These are phyloP conservation scores for Macropus fuliginosus DNA, from an alignment of 2,797 vertebrate species.

Conservation along the genomic window DNA sequence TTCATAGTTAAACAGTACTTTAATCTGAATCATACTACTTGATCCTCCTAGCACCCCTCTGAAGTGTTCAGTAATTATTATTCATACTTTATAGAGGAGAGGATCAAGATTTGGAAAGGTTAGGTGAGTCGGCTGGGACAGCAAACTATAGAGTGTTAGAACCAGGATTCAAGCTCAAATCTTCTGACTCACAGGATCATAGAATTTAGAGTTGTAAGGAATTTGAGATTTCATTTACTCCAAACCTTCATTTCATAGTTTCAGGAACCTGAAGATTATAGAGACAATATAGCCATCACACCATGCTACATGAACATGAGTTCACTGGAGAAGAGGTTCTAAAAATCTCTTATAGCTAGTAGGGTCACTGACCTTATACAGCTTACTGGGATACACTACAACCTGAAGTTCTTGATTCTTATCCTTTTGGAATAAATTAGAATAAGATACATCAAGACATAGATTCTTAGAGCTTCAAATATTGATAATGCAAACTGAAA, in stretches of 20 bases:
- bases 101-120: not conserved
- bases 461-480: not conserved
- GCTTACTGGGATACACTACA: not conserved
- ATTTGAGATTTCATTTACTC: not conserved
- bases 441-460: not conserved
- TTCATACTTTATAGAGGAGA: not conserved
- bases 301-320: not conserved
- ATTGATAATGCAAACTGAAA: not conserved
- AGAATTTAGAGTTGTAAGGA: not conserved
- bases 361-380: not conserved
- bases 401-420: not conserved
- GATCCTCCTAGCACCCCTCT: not conserved
- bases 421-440: not conserved
- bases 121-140: not conserved
- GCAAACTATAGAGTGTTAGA: not conserved
- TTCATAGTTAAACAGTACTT: not conserved
- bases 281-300: not conserved
- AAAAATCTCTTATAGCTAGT: not conserved
- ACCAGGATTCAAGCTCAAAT: not conserved
- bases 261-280: not conserved
- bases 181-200: not conserved
- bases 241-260: not conserved
- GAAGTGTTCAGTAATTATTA: not conserved
- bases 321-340: not conserved
- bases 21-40: not conserved